A percentile compares a stretch with the other conserved stretches of the same genome.
phyloP scores from a whole-genome alignment of 2,888 invertebrate genomes.

The Corbicula japonica region DNA sequence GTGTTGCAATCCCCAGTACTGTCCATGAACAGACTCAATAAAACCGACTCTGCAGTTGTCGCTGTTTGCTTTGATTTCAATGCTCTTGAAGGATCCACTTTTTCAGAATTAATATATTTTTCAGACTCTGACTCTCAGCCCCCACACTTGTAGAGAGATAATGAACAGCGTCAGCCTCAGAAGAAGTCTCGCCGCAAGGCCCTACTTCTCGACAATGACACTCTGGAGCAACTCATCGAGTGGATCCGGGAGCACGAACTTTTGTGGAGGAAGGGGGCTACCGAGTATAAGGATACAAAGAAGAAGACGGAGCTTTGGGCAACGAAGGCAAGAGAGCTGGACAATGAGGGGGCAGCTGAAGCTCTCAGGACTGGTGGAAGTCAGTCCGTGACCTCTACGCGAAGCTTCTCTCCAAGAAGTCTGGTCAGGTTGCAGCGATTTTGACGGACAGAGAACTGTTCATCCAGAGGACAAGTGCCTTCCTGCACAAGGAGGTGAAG shows the following conservation, averaged over 20 bases:
- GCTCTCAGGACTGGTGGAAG: constrained; percentile 39
- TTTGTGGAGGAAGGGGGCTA: constrained; percentile 31
- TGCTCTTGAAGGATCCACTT: too few relatives aligned
- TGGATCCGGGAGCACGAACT: constrained; percentile 40
- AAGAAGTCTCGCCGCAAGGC: constrained; percentile 26
- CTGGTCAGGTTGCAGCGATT: constrained; percentile 40
- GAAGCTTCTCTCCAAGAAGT: constrained; percentile 38
- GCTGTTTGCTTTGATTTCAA: too few relatives aligned
- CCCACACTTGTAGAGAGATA: constrained; percentile 16
- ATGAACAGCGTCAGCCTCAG: constrained; percentile 30
- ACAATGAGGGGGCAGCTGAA: constrained; percentile 33
- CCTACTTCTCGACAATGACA: constrained; percentile 33
- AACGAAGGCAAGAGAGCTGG: constrained; percentile 35
- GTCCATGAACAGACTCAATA: too few relatives aligned
- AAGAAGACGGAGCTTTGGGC: constrained; percentile 36
- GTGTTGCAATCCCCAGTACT: too few relatives aligned
- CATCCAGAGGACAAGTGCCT: constrained; percentile 32
- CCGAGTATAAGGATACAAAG: constrained; percentile 27
- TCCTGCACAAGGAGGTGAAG: constrained; percentile 38
- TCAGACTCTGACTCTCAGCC: constrained; percentile 29
- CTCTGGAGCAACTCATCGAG: constrained; percentile 43
- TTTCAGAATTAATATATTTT: constrained; percentile 29
- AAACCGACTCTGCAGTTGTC: too few relatives aligned
- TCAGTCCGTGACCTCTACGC: constrained; percentile 37
- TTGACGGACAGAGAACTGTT: constrained; percentile 42